Evolutionary conservation across 2,888 invertebrate genomes (phyloP), one percentile per base, ranked within the genome.

Genomic region (Melitaea athalia): DNA sequence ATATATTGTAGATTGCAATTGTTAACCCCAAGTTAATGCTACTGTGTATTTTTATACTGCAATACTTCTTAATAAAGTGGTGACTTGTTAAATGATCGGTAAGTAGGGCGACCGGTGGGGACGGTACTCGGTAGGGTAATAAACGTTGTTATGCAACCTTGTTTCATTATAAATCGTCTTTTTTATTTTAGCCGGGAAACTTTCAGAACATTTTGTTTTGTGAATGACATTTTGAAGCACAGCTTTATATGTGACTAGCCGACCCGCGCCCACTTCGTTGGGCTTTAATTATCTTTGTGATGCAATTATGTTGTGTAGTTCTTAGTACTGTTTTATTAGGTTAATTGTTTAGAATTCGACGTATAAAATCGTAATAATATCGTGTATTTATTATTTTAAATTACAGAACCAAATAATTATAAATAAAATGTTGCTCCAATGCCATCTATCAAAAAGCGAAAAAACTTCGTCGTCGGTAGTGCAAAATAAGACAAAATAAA

Each of bases 31-130:
- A 50, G 71, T 69, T 72, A 67, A 64, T 59, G 68, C 75, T 70
- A 71, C 68, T 55, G 70, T 71, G 69, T 76, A 77, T 76, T 75
- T 77, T 76, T 74, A 76, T 74, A 72, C 70, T 70, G 72, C 72
- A 62, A 74, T 72, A 76, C 73, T 74, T 72, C 70, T 76, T 73
- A 72, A 75, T 74, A 73, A 76, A 75, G 72, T 75, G 71, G 69
- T 72, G 73, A 77, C 75, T 76, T 75, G 77, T 78, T 77, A 73
- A 76, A 76, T 72, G 72, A 74, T 72, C 73, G 71, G 73, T 75
- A 78, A 79, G 76, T 76, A 74, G 78, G 78, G 57, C 77, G 74
- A 72, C 71, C 69, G 71, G 73, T 74, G 74, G 71, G 72, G 67
- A 72, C 59, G 65, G 24, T 24, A 24, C 24, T 24, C 24, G 24